A percentile compares a stretch with the other conserved stretches of the same genome.
Conservation (phyloP, 2,113 vertebrate genomes). For the Bettongia penicillata region DNA sequence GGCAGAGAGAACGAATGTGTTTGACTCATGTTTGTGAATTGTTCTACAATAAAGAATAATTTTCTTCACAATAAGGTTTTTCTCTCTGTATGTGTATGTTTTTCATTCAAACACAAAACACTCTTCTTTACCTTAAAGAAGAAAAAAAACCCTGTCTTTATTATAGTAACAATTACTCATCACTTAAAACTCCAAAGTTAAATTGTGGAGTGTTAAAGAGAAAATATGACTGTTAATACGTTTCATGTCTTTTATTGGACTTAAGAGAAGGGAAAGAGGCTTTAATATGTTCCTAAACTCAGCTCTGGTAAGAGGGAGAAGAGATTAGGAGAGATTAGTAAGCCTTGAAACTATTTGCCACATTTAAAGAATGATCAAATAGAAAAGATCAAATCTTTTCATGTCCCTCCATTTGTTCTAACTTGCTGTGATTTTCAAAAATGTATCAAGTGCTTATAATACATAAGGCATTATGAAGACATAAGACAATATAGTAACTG, state of each 20-base stretch:
- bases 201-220: constrained; percentile 46
- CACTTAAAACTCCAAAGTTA: constrained; percentile 53
- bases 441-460: neutral
- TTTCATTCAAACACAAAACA: constrained; percentile 54
- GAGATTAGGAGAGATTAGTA: neutral
- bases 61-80: neutral
- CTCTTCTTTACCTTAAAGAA: constrained; percentile 19
- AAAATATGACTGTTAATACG: constrained; percentile 48
- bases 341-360: neutral
- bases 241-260: constrained; percentile 33
- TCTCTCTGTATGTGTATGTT: constrained; percentile 37
- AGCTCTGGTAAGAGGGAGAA: neutral
- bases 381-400: neutral
- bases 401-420: neutral
- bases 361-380: neutral
- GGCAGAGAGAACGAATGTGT: constrained; percentile 15
- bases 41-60: constrained; percentile 36
- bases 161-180: constrained; percentile 38
- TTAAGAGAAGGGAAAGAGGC: neutral
- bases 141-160: neutral
- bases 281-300: neutral
- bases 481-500: neutral
- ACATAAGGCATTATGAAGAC: neutral
- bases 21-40: constrained; percentile 47
- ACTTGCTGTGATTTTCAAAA: neutral